These are phyloP conservation scores for Rhagoletis pomonella DNA, from an alignment of 1,140 invertebrate genomes.

Conservation along the genomic window DNA sequence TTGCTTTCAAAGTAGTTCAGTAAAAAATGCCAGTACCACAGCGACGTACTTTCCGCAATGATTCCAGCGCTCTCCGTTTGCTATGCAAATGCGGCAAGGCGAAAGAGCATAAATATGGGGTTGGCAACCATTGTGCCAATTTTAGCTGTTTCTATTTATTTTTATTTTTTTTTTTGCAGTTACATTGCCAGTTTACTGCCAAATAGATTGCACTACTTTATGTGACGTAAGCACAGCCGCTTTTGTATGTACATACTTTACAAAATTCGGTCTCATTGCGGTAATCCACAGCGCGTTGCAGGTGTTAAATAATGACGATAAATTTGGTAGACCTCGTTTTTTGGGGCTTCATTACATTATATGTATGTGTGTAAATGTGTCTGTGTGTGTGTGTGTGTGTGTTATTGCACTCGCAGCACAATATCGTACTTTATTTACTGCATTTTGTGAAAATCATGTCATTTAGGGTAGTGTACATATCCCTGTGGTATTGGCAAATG, in stretches of 20 bases:
- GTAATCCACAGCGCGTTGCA: slow-evolving; percentile 16
- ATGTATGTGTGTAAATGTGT: neutral
- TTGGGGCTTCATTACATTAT: neutral
- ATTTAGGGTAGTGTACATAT: slow-evolving; percentile 28
- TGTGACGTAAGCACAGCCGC: neutral
- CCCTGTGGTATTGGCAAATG: slow-evolving; percentile 31
- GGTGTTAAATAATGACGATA: neutral
- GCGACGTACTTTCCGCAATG: too few species aligned
- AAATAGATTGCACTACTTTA: slow-evolving; percentile 1
- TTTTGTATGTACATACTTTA: neutral
- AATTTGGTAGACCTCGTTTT: neutral
- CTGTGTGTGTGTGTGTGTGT: neutral
- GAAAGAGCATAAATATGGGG: too few species aligned
- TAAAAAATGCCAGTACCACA: too few species aligned
- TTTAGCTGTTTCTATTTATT: too few species aligned
- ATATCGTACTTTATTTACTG: neutral
- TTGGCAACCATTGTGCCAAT: neutral
- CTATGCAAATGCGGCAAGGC: too few species aligned
- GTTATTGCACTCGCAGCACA: neutral
- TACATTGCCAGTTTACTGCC: neutral
- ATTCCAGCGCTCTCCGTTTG: too few species aligned
- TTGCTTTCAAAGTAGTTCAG: too few species aligned
- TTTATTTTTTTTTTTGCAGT: too few species aligned
- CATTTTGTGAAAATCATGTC: slow-evolving; percentile 1
- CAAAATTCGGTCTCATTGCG: neutral